A percentile compares a stretch with the other conserved stretches of the same genome.
Conservation (phyloP, 2,888 invertebrate species). For the Aphrophora alni region DNA sequence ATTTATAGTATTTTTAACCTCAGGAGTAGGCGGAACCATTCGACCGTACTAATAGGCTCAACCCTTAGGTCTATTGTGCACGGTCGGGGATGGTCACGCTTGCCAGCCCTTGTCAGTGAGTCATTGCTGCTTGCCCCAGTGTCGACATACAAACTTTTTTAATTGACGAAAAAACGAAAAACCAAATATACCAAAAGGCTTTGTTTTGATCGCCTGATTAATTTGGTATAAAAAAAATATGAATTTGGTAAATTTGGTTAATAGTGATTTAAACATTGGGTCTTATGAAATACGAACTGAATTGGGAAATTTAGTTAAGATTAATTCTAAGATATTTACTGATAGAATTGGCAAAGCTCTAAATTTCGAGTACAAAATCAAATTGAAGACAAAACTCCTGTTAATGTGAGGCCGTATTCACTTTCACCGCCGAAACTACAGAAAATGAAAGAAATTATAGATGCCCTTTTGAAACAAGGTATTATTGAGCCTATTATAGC, state of each 20-base stretch:
- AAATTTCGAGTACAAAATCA: not conserved
- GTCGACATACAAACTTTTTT: too few species aligned
- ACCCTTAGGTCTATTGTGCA: too few species aligned
- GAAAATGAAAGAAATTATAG: not conserved
- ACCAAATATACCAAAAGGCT: too few species aligned
- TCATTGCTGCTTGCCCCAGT: too few species aligned
- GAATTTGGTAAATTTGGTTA: not conserved
- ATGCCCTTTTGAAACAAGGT: slow-evolving; percentile 6
- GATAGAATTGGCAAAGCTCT: slow-evolving; percentile 12
- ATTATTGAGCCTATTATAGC: not conserved
- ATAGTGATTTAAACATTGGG: not conserved
- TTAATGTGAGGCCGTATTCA: not conserved
- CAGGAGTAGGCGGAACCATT: too few species aligned
- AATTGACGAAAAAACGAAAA: too few species aligned
- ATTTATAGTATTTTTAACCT: too few species aligned
- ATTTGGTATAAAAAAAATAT: not conserved
- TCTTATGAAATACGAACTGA: not conserved
- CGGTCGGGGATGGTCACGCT: too few species aligned
- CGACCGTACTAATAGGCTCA: not conserved
- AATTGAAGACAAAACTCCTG: not conserved
- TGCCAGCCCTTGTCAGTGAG: not conserved
- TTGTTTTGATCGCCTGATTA: not conserved
- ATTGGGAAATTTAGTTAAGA: not conserved
- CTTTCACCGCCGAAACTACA: slow-evolving; percentile 16
- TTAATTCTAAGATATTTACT: slow-evolving; percentile 9